Evolutionary conservation across 2,797 vertebrate genomes (phyloP), one percentile per base, ranked within the genome.

Genomic region (Erithacus rubecula): DNA sequence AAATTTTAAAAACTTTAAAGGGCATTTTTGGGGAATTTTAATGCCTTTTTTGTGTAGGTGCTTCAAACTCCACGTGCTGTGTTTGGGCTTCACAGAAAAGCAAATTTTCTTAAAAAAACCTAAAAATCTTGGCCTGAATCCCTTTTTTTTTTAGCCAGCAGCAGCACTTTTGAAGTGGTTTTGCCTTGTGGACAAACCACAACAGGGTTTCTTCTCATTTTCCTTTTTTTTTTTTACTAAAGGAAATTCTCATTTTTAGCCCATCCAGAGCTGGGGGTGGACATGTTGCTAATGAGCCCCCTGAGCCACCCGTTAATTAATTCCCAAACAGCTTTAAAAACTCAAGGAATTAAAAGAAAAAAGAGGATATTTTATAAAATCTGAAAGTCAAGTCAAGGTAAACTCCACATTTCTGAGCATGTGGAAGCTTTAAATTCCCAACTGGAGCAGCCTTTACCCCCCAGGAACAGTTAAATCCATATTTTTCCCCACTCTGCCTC

Each of bases 131-230:
- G 62, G 65, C 74, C 41, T 4, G 41, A 44, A 29, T 72, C 3
- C 13, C 9, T 9, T 18, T 30, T 22, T 32, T 22, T 72, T 63
- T 34, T 6, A 62, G 19, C 37, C 72, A 56, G 15, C 60, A 52
- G 56, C 56, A 70, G 29, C 51, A 36, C 52, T 80, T 80, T 29
- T 65, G 69, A 90, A 78, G 83, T 64, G 67, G 71, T 86, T 92
- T 82, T 68, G 56, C 39, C 76, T 71, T 6, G 3, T 23, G 47
- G 47, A 16, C 69, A 59, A 69, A 39, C 60, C 80, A 21, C 62
- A 20, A 1, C 1, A 2, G 53, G 20, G 2, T 59, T 87, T n/a
- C 63, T 80, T 44, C 30, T 86, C 55, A 24, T 77, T 76, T 34
- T 77, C 82, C 20, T 11, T 63, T 62, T 39, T 69, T 74, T 12